Conservation (phyloP, 2,797 vertebrate species). For the Nannoperca australis region DNA sequence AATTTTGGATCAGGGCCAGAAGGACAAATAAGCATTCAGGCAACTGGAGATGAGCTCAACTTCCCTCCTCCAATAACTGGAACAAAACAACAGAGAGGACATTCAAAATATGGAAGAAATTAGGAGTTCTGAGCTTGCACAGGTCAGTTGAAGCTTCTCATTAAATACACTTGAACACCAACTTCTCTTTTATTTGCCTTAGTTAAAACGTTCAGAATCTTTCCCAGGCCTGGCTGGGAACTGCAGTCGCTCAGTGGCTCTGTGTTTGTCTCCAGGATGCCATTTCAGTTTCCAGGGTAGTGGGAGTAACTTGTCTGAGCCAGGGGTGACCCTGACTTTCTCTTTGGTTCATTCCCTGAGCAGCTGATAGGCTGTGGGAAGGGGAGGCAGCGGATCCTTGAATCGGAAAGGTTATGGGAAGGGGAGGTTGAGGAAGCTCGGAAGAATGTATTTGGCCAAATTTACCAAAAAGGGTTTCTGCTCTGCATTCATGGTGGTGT, state of each 20-base stretch:
- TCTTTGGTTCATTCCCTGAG: slow-evolving; percentile 69
- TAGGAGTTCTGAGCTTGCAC: slow-evolving; percentile 20
- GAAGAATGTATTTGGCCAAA: slow-evolving; percentile 49
- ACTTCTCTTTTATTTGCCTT: slow-evolving; percentile 57
- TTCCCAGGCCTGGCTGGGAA: slow-evolving; percentile 72
- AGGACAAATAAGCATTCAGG: slow-evolving; percentile 14
- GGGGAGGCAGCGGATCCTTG: slow-evolving; percentile 58
- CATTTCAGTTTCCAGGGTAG: slow-evolving; percentile 78
- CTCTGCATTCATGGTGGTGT: slow-evolving; percentile 45
- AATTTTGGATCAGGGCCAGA: not conserved
- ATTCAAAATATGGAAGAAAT: slow-evolving; percentile 34
- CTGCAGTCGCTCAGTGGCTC: slow-evolving; percentile 67
- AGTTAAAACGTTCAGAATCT: slow-evolving; percentile 61
- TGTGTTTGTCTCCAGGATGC: slow-evolving; percentile 80
- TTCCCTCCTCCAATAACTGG: slow-evolving; percentile 4
- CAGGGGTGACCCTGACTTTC: slow-evolving; percentile 77
- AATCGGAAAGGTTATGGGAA: slow-evolving; percentile 78
- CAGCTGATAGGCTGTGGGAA: slow-evolving; percentile 74
- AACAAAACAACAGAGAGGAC: slow-evolving; percentile 29
- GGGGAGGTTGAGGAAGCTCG: slow-evolving; percentile 55
- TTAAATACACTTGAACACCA: slow-evolving; percentile 50
- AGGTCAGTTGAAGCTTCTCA: slow-evolving; percentile 38
- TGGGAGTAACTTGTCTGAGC: slow-evolving; percentile 73
- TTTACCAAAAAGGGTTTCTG: slow-evolving; percentile 50
- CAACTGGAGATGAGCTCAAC: slow-evolving; percentile 31